Evolutionary conservation across 2,797 vertebrate species (phyloP).

Genomic region (Alauda arvensis): DNA sequence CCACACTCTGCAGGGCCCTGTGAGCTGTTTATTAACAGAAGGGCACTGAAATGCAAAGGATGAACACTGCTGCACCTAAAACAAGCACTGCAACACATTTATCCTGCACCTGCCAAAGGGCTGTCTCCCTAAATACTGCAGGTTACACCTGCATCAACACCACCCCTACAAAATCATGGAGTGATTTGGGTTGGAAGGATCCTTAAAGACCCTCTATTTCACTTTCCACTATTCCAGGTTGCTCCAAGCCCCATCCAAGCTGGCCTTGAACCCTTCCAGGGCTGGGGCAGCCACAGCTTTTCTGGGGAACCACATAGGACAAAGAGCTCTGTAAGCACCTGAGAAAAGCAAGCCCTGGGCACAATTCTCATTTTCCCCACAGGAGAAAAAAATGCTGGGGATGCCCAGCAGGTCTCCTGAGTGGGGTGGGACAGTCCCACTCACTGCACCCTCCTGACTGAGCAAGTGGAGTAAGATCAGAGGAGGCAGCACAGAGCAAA

Average conservation of each 20-base stretch:
- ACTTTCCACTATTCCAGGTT: background rate
- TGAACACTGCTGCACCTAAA: background rate
- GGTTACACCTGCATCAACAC: background rate
- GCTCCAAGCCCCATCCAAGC: background rate
- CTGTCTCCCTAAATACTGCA: background rate
- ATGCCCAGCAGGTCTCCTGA: background rate
- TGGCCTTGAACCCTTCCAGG: background rate
- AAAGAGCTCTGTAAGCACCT: background rate
- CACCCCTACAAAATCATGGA: background rate
- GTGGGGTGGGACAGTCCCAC: rapidly evolving
- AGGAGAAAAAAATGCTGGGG: background rate
- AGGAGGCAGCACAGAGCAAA: background rate
- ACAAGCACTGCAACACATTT: rapidly evolving
- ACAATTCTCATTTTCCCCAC: background rate
- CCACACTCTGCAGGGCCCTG: background rate
- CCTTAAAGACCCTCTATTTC: background rate
- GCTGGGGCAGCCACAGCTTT: background rate
- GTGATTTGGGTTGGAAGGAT: background rate
- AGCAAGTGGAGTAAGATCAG: background rate
- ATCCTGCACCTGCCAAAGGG: background rate
- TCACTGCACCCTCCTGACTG: background rate
- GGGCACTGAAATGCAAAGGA: background rate
- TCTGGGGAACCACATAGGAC: background rate
- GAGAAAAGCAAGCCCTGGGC: background rate
- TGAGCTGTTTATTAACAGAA: background rate